These are phyloP conservation scores for Stichodactyla helianthus DNA, from an alignment of 64 coral and sea anemone genomes.

Conservation along the genomic window DNA sequence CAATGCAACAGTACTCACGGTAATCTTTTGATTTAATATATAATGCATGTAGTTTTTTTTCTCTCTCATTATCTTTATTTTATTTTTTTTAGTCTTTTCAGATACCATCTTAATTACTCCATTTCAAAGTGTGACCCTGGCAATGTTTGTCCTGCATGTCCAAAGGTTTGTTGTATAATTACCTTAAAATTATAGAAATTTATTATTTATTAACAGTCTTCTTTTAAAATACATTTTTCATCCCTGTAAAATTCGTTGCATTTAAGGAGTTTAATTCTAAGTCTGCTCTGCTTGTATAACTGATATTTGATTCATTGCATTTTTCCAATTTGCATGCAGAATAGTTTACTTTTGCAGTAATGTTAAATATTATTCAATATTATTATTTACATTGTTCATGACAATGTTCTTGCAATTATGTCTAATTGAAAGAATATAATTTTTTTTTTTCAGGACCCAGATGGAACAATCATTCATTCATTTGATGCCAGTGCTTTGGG, in stretches of 20 bases:
- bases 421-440: too few relatives aligned
- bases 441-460: background rate
- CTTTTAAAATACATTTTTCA: background rate
- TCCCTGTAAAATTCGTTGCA: too few relatives aligned
- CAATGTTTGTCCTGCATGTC: slow-evolving; percentile 22
- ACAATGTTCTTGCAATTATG: too few relatives aligned
- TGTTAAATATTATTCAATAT: too few relatives aligned
- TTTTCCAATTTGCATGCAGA: too few relatives aligned
- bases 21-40: slow-evolving; percentile 5
- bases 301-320: too few relatives aligned
- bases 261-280: too few relatives aligned
- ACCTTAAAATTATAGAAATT: slow-evolving; percentile 2
- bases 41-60: slow-evolving; percentile 9
- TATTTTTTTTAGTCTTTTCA: slow-evolving; percentile 10
- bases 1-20: slow-evolving; percentile 13
- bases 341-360: too few relatives aligned
- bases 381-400: too few relatives aligned
- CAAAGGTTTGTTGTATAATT: slow-evolving; percentile 18
- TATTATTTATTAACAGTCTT: background rate
- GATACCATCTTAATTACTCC: background rate
- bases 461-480: slow-evolving; percentile 16
- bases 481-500: too few relatives aligned
- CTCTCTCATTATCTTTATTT: background rate
- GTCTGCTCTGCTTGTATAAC: too few relatives aligned
- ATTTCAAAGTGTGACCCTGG: slow-evolving; percentile 4